Conservation (phyloP, 1,140 invertebrate species). For the Lepeophtheirus salmonis region DNA sequence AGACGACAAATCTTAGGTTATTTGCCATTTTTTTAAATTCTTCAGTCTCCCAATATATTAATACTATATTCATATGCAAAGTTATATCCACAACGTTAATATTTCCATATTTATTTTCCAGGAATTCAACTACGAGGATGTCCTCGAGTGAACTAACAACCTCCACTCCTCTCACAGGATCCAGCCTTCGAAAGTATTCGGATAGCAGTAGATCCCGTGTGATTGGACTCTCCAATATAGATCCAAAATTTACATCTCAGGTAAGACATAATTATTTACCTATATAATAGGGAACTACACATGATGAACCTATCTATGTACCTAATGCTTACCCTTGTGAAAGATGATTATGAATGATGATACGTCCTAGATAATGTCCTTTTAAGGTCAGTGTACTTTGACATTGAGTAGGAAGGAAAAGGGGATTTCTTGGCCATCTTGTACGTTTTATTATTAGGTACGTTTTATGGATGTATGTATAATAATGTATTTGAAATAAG, state of each 20-base stretch:
- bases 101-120: not conserved
- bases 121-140: constrained; percentile 9
- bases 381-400: no score
- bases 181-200: not conserved
- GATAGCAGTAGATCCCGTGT: not conserved
- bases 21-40: not conserved
- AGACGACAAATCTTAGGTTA: not conserved
- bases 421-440: no score
- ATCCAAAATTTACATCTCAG: constrained; percentile 13
- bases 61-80: not conserved
- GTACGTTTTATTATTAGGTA: no score
- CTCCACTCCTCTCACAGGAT: not conserved
- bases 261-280: constrained; percentile 3
- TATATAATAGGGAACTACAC: no score
- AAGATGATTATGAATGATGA: no score
- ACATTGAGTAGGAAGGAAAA: no score
- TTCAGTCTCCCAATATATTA: not conserved
- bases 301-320: no score
- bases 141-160: constrained; percentile 3
- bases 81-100: not conserved
- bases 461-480: no score
- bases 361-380: no score
- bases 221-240: constrained; percentile 5
- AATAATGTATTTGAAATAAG: no score
- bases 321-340: no score